Evolutionary conservation across 2,113 vertebrate genomes (phyloP), one percentile per base, ranked within the genome.

Genomic region (Rutilus rutilus): DNA sequence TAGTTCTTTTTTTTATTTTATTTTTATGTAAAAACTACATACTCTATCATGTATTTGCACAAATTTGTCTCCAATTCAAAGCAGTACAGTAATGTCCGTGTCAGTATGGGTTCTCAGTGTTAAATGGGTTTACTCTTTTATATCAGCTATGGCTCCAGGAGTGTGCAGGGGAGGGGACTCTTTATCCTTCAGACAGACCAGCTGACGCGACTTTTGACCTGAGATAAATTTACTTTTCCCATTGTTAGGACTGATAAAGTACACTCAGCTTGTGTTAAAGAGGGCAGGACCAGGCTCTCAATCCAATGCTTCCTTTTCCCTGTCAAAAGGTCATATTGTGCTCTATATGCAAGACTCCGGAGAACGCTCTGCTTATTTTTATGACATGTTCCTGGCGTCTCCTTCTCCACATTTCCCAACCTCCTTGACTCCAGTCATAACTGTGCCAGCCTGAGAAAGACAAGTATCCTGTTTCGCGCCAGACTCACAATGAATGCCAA

Each of bases 191-290:
- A 62, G 77, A 60, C 65, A 71, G 82, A 59, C 65, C 33, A 83
- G 12, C 85, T 86, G 83, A 87, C 0, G 33, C n/a, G 84, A 78
- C 79, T 89, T 83, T 71, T 91, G 81, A 88, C 81, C 88, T 62
- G 45, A 1, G 79, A 67, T 92, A 91, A 91, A 90, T 89, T 87
- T 88, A 90, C 85, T 75, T 62, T 17, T 62, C 67, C 82, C 85
- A 89, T 91, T 94, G 91, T 93, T 91, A 80, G 89, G 89, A 92
- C 90, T 85, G 91, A 85, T 83, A 15, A 1, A 83, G 80, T 83
- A 84, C 90, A 79, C 50, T 86, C 39, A 74, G 86, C 88, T 84
- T 85, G 50, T 59, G 62, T 78, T 57, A 65, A 33, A 78, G 71
- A 91, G 89, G 83, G 81, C 23, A 75, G 85, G 86, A 84, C 87